A percentile compares a stretch with the other conserved stretches of the same genome.
Evolutionary conservation across 2,888 invertebrate genomes (phyloP).

Genomic region (Hirtodrosophila histrioides): DNA sequence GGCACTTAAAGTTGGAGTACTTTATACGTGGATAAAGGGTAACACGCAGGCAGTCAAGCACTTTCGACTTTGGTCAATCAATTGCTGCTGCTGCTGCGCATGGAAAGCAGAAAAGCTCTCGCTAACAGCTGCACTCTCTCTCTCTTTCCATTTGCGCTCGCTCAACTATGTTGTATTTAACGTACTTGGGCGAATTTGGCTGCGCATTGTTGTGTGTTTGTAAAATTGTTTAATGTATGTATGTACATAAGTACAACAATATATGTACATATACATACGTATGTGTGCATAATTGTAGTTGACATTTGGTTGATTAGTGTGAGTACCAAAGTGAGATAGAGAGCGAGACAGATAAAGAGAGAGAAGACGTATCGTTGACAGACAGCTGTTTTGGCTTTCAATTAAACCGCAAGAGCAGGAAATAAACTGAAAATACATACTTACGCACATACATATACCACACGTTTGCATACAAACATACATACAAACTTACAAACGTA

Average conservation of each 20-base stretch:
- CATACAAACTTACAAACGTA: not conserved
- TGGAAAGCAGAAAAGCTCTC: conserved; percentile 7
- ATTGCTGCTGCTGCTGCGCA: not conserved
- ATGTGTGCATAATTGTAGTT: conserved; percentile 46
- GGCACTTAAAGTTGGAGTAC: no score
- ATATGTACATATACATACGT: not conserved
- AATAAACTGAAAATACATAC: conserved; percentile 30
- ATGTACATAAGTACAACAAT: conserved; percentile 6
- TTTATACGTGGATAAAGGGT: no score
- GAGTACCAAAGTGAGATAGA: conserved; percentile 12
- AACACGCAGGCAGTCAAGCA: no score
- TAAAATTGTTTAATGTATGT: conserved; percentile 47
- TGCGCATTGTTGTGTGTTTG: conserved; percentile 59
- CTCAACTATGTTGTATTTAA: conserved; percentile 7
- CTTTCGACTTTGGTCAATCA: no score
- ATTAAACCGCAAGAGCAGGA: conserved; percentile 66
- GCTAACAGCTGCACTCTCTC: conserved; percentile 33
- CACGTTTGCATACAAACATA: conserved; percentile 4
- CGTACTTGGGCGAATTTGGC: conserved; percentile 20
- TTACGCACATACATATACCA: not conserved
- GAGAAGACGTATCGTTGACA: conserved; percentile 42
- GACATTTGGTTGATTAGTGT: conserved; percentile 52
- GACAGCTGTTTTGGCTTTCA: conserved; percentile 71
- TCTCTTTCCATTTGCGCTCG: conserved; percentile 21
- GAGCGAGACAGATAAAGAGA: conserved; percentile 8